Evolutionary conservation across 2,113 vertebrate species (phyloP), one percentile per base, ranked within the genome.

Genomic region (Mus spicilegus): DNA sequence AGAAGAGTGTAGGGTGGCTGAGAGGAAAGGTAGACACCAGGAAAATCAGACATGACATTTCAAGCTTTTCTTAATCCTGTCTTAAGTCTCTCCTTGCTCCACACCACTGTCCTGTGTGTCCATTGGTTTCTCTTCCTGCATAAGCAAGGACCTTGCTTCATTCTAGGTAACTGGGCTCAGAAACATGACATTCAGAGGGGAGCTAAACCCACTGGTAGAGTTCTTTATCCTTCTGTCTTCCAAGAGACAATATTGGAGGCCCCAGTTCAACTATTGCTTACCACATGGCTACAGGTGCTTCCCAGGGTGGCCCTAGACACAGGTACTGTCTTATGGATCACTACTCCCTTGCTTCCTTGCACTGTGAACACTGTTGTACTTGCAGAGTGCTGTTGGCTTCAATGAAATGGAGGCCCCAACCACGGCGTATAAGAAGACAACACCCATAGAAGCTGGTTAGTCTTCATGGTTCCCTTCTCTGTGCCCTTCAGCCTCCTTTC

Each of bases 361-460:
- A 84, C 70, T 20, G 17, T 20, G 14, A 7, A 33, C 28, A 36
- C 63, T 90, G 5, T 94, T 91, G 75, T 89, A 42, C 90, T 76
- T 91, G 3, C 96, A 99, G 99, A 99, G 98, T 0, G 99, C 99
- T 46, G 98, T 97, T 4, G 98, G 98, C 84, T 99, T 99, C 95
- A 97, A 93, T 28, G 99, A 99, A 63, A 99, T 99, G 98, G 98
- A 99, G 95, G 98, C 98, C 2, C 99, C 99, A 0, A 94, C 98
- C 4, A 98, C 99, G 20, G 98, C 99, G 0, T 99, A 99, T 89
- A 98, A 99, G 98, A 99, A 99, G 97, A 99, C 99, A 0, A 98
- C 98, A 78, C 99, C 99, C 0, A 20, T 98, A 85, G 99, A 99
- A 97, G 98, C 99, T 80, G 99, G 99, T 99, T 89, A 98, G 99